These are phyloP conservation scores for Synodontis membranacea DNA, from an alignment of 2,113 vertebrate species.

Conservation along the genomic window DNA sequence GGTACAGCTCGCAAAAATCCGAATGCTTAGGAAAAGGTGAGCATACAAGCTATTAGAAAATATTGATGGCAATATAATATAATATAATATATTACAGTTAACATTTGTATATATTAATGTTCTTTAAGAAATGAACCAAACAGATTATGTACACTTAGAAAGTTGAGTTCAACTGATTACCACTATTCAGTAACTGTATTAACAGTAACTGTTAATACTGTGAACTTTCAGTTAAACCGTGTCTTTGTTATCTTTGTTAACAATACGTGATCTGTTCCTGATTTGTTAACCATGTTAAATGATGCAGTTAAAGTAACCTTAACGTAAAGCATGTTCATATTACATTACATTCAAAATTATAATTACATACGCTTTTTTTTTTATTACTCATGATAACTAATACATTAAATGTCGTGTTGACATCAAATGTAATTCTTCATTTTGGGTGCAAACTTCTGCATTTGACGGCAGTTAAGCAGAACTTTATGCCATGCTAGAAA, in stretches of 20 bases:
- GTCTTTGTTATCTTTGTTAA: no score
- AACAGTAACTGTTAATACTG: no score
- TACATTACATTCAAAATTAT: neutral
- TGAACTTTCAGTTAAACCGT: no score
- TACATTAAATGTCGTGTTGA: neutral
- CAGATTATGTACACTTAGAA: no score
- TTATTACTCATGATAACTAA: neutral
- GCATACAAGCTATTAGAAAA: no score
- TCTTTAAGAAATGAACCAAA: neutral
- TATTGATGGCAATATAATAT: no score
- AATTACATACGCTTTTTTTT: neutral
- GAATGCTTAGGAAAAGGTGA: neutral
- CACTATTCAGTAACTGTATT: no score
- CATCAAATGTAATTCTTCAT: neutral
- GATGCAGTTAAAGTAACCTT: neutral
- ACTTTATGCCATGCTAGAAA: neutral
- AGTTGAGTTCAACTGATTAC: no score
- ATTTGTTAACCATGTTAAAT: neutral
- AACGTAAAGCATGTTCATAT: neutral
- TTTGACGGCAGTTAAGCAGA: neutral
- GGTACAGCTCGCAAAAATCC: neutral
- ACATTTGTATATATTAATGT: neutral
- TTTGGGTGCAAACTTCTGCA: neutral
- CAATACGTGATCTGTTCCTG: neutral
- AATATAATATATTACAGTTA: no score